Base-by-base conservation (phyloP, 2,888 invertebrate species). In the Polymixis lichenea region DNA sequence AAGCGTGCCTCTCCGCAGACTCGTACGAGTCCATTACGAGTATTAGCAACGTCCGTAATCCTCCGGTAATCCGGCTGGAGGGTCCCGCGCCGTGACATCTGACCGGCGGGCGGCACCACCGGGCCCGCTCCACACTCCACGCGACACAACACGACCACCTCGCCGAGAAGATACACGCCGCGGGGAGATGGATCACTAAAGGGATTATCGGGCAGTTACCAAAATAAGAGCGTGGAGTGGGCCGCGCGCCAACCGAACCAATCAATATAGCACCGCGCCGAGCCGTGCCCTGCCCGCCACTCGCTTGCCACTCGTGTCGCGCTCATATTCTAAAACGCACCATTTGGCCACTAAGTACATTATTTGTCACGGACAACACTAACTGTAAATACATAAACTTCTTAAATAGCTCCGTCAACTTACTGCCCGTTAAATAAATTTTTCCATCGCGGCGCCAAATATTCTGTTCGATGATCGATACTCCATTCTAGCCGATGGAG, bases 211-310 rank as follows among this genome's bases (percentile, higher is more conserved):
- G 71, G 51, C 51, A 67, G 78, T 77, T 78, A 76, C 77, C 72
- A 81, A 86, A 87, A 84, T 88, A 79, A 80, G 70, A 83, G 73
- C 65, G 58, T 46, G 77, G 64, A 80, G 68, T 71, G 77, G 75
- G 80, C 82, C 78, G 61, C 75, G 82, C 78, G 82, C 82, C 86
- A 81, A 77, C 77, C 72, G 56, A 76, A 56, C 68, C 38, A 87
- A 87, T 87, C 87, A 72, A 86, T 87, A 87, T 73, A 66, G 67
- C 46, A 67, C 66, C 73, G 65, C 61, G 49, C 62, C 53, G 46
- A 46, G 61, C 65, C 51, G 51, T 53, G 19, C n/a, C n/a, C n/a
- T 11, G 17, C 19, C 28, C 25, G 60, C 55, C 51, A 25, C 56
- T 17, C 75, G 53, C 61, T 32, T 17, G 9, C 32, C 56, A 9